phyloP scores from a whole-genome alignment of 2,797 vertebrate genomes.

The Malurus splendens region DNA sequence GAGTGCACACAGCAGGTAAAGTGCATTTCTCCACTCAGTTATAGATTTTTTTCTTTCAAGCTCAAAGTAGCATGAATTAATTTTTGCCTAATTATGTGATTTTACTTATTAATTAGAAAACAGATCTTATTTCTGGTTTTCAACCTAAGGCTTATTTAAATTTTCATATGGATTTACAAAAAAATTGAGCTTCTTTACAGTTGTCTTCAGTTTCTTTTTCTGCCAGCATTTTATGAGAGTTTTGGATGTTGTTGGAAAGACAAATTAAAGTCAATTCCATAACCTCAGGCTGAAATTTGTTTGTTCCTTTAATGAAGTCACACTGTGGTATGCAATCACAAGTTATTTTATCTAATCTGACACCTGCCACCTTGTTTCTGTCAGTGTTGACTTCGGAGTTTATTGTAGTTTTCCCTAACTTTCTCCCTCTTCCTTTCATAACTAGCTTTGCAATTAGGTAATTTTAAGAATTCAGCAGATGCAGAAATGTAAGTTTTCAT shows the following conservation, averaged over 20 bases:
- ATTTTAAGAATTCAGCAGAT: background rate
- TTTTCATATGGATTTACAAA: background rate
- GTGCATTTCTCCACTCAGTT: background rate
- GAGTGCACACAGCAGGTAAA: background rate
- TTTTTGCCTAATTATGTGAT: background rate
- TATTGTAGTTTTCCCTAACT: background rate
- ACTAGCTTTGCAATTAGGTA: background rate
- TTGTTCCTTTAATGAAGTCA: conserved; percentile 32
- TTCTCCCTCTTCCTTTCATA: background rate
- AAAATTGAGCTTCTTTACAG: background rate
- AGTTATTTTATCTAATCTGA: conserved; percentile 18
- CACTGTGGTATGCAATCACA: background rate
- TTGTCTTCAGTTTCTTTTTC: conserved; percentile 2
- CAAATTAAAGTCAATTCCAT: conserved; percentile 10
- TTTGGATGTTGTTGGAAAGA: conserved; percentile 4
- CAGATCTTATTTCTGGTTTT: background rate
- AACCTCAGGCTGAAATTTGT: conserved; percentile 22
- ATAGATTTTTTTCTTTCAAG: background rate
- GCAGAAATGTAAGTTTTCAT: background rate
- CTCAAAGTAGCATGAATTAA: background rate
- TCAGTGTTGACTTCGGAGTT: background rate
- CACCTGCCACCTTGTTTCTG: conserved; percentile 29
- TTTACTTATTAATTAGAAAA: conserved; percentile 4
- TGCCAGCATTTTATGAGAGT: conserved; percentile 1
- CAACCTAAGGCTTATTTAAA: background rate